phyloP scores from a whole-genome alignment of 2,888 invertebrate species.

The Watsonalla cultraria region DNA sequence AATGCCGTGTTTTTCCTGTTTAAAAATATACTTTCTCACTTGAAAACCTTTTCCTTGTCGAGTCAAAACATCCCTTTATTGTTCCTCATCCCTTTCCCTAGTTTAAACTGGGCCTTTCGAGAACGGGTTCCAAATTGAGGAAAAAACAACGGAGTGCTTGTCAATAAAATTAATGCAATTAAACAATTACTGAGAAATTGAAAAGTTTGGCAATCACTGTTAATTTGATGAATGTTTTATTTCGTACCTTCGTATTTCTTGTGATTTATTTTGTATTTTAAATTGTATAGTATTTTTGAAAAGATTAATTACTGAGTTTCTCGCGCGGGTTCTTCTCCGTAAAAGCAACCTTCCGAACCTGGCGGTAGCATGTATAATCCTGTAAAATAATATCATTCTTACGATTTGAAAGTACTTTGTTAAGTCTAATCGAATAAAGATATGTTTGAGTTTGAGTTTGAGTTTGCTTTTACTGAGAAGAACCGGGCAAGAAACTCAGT shows the following conservation, averaged over 20 bases:
- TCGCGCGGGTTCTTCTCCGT: no score
- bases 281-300: no score
- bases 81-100: background rate
- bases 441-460: no score
- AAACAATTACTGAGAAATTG: background rate
- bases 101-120: conserved; percentile 9
- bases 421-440: no score
- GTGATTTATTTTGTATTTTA: background rate
- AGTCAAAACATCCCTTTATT: background rate
- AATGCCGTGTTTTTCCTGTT: background rate
- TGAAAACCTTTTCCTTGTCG: background rate
- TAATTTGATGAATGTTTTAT: background rate
- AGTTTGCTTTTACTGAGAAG: no score
- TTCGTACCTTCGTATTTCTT: background rate
- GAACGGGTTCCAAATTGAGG: conserved; percentile 20
- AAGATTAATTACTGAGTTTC: no score
- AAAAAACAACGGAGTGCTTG: conserved; percentile 17
- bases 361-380: no score
- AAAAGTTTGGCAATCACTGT: background rate
- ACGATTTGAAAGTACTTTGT: no score
- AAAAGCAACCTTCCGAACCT: no score
- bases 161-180: conserved; percentile 36
- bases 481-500: no score
- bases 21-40: background rate
- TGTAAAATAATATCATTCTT: no score